Evolutionary conservation across 2,888 invertebrate species (phyloP), one percentile per base, ranked within the genome.

Genomic region (Lasioglossum figueresi): DNA sequence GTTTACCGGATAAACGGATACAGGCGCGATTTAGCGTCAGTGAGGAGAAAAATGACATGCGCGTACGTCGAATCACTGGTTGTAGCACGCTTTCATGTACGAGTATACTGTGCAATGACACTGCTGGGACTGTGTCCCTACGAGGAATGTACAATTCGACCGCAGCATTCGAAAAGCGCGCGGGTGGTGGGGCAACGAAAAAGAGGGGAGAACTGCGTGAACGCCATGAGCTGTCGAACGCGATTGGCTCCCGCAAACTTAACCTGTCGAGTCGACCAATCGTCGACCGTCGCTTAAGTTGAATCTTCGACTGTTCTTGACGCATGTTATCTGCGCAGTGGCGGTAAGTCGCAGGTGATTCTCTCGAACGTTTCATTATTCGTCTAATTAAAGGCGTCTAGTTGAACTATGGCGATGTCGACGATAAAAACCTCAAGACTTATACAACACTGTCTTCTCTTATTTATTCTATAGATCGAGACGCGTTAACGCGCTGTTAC

Each of bases 111-210:
- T 84, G 76, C 86, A 86, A 85, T 88, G 89, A 89, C 89, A 86
- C 82, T 90, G 89, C 87, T 88, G 88, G 83, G 87, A 90, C 90
- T 90, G 90, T 90, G 86, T 82, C 45, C 72, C 82, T 66, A 71
- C 73, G 82, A 56, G 63, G 76, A 83, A 80, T 86, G 66, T 80
- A 84, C 77, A 73, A 86, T 76, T 84, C 72, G 81, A 81, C 74
- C 76, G 78, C 75, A 82, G 86, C 74, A 87, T 89, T 90, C 89
- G 89, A 90, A 90, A 90, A 89, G 87, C 90, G 90, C 90, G 90
- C 89, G 85, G 76, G 88, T 88, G 87, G 80, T 83, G 90, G 88
- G 87, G 88, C 59, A 82, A 23, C 2, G 19, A 45, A n/a, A 31
- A 19, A 31, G 77, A 16, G 66, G 85, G 63, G 72, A 31, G n/a